Base-by-base conservation (phyloP, 2,888 invertebrate species). In the Ectobius pallidus region DNA sequence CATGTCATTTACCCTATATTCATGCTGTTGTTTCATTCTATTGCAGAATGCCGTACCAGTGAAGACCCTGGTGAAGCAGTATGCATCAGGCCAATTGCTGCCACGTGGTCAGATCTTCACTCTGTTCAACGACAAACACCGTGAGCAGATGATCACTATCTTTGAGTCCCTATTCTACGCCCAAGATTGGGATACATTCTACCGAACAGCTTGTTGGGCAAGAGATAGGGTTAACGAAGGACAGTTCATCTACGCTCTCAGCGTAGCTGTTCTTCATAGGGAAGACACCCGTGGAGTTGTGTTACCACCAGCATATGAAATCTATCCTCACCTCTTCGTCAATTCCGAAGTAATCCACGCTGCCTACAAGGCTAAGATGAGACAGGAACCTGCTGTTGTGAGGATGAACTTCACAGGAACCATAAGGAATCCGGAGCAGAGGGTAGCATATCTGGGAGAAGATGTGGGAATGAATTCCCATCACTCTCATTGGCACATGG, bases 151-250 rank as follows among this genome's bases (percentile, higher is more conserved):
- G 11, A 80, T 86, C 3, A 87, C 88, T 6, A 82, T 93, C 25
- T 90, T 90, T 83, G 87, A 90, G 79, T 84, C 90, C 71, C 85
- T 93, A 76, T 87, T 87, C 83, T 88, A 89, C 72, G 90, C 92
- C 76, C 91, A 90, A 81, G 89, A 91, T 80, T 92, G 87, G 81
- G 86, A 88, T 27, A 90, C 90, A 44, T 91, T 93, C 84, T 86
- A 71, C 71, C 84, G 84, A 74, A 85, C 84, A 9, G 86, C 87
- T 9, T 83, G 83, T 78, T 87, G 85, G 85, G 85, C 86, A 82
- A 85, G 87, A 70, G 80, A 85, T 27, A 78, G 85, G 79, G 77
- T 86, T 71, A 87, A 88, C 79, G 87, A 87, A 79, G 86, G 87
- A 74, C 86, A 87, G 84, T 88, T 88, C 76, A 85, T 86, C 11